phyloP scores from a whole-genome alignment of 2,888 invertebrate species.

The Argyresthia goedartella region DNA sequence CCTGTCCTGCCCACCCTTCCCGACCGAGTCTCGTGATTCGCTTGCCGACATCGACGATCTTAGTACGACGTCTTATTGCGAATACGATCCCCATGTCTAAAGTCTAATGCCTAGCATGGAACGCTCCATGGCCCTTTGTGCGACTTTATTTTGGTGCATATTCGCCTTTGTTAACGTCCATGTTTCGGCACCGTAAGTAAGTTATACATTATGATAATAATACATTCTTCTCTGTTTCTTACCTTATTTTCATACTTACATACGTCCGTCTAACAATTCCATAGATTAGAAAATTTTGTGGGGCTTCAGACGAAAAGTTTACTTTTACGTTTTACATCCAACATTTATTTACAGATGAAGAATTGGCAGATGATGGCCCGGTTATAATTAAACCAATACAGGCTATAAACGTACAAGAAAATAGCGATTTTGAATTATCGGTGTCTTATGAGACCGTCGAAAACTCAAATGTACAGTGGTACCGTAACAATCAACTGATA shows the following conservation, averaged over 20 bases:
- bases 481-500: constrained; percentile 84
- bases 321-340: too few relatives aligned
- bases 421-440: constrained; percentile 76
- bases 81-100: too few relatives aligned
- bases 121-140: too few relatives aligned
- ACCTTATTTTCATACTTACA: background rate
- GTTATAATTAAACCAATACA: constrained; percentile 83
- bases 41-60: too few relatives aligned
- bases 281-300: background rate
- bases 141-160: too few relatives aligned
- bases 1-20: too few relatives aligned
- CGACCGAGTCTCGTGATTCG: too few relatives aligned
- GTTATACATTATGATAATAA: background rate
- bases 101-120: too few relatives aligned
- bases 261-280: background rate
- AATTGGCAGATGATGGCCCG: constrained; percentile 38
- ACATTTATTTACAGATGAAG: constrained; percentile 11
- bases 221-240: background rate
- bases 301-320: too few relatives aligned
- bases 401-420: constrained; percentile 79
- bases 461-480: constrained; percentile 85
- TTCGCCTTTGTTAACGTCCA: too few relatives aligned
- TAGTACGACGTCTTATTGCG: too few relatives aligned
- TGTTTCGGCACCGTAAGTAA: too few relatives aligned
- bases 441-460: constrained; percentile 81